phyloP scores from a whole-genome alignment of 2,113 vertebrate genomes.

The Lamprologus callipterus region DNA sequence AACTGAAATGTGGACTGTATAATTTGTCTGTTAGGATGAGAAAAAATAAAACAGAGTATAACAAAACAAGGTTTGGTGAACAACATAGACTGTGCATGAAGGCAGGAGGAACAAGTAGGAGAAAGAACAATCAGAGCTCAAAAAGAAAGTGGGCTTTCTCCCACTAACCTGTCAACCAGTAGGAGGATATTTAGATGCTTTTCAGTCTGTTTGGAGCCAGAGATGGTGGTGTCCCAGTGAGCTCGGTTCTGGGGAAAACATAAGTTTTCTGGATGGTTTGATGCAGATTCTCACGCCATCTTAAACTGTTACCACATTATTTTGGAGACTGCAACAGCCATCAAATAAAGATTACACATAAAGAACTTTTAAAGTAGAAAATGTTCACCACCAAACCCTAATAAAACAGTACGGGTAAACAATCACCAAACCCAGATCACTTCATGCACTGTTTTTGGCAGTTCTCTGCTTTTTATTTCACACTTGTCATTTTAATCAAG shows the following conservation, averaged over 20 bases:
- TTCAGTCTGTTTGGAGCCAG: conserved; percentile 8
- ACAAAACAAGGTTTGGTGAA: not conserved
- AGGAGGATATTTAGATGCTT: conserved; percentile 8
- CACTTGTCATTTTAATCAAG: not conserved
- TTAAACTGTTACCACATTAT: not conserved
- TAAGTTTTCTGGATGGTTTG: not conserved
- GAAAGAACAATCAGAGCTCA: not conserved
- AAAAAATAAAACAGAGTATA: not conserved
- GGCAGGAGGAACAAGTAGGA: not conserved
- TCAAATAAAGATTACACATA: not conserved
- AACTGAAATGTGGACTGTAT: not conserved
- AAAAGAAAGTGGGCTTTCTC: not conserved
- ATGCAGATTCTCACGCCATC: not conserved
- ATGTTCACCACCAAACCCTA: not conserved
- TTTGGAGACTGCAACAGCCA: not conserved
- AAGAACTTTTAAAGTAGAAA: not conserved
- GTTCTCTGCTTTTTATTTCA: not conserved
- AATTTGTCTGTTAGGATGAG: not conserved
- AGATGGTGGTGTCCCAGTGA: not conserved
- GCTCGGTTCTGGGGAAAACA: not conserved
- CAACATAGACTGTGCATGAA: not conserved
- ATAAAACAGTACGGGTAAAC: not conserved
- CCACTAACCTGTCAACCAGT: conserved; percentile 7
- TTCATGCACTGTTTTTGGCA: not conserved
- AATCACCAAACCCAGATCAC: not conserved